Base-by-base conservation (phyloP, 2,797 vertebrate species). In the Onychomys leucogaster region DNA sequence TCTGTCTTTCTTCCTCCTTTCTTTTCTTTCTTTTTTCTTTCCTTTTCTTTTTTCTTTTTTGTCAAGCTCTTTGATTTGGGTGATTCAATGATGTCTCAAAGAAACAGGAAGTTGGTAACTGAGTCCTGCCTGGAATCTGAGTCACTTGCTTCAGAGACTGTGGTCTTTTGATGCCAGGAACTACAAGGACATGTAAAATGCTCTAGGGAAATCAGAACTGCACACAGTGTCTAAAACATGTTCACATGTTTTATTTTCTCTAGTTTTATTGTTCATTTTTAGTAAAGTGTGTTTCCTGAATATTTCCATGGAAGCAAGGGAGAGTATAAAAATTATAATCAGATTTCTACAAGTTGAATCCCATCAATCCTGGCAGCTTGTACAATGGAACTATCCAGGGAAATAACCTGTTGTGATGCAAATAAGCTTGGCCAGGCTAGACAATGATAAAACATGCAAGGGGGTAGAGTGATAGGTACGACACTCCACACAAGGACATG, bases 81-180 rank as follows among this genome's bases (percentile, higher is more conserved):
- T 81, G 65, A 94, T 71, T 69, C 89, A 83, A 55, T 23, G n/a
- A 78, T 92, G 34, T 91, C 88, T 69, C 43, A 88, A 84, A 94
- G 65, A 89, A 82, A 80, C 1, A 71, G 63, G 21, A 96, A 63
- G 14, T 59, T 91, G 5, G 71, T 78, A 69, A 88, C 1, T 46
- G 14, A 93, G 91, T 87, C 27, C 23, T 78, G 21, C 37, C 27
- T 84, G 57, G 49, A 84, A 63, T 86, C 43, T 86, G 13, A 17
- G 23, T 52, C 63, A 46, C 49, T 19, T 65, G 13, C 19, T 89
- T 94, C 78, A 27, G 25, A 87, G 43, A 23, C 46, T 59, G 61
- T 78, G 46, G 63, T 21, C 61, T 84, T 46, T 21, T 25, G 8
- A 90, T 17, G 41, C 41, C 6, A 81, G 37, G 11, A 96, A 89